phyloP scores from a whole-genome alignment of 30 jellyfish, hydroid and myxozoan species.

The Nemopilema nomurai region DNA sequence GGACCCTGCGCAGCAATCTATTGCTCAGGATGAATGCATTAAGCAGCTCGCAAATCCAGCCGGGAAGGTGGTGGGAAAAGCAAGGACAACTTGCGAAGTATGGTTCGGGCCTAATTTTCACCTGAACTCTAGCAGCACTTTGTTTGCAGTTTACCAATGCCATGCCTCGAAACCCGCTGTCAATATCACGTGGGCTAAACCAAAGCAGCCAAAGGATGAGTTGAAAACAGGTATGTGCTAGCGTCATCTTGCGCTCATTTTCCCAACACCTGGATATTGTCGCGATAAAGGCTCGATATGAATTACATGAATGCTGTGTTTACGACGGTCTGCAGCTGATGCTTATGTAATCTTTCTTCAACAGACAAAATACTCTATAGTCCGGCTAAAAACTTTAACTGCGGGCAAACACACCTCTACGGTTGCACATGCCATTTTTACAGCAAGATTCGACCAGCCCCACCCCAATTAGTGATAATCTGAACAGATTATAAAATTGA shows the following conservation, averaged over 20 bases:
- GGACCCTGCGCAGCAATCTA: not conserved
- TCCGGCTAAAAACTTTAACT: too few species aligned
- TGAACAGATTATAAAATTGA: too few species aligned
- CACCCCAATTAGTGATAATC: too few species aligned
- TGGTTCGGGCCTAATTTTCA: conserved; percentile 6
- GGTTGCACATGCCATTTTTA: too few species aligned
- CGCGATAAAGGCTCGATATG: too few species aligned
- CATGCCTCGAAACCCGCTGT: conserved; percentile 11
- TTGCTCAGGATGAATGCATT: conserved; percentile 21
- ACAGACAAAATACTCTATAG: too few species aligned
- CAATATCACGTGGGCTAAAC: conserved; percentile 3
- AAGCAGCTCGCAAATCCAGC: not conserved
- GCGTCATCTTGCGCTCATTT: not conserved
- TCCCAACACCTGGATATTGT: too few species aligned
- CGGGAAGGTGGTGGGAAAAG: conserved; percentile 7
- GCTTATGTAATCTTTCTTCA: too few species aligned
- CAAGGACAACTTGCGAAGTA: conserved; percentile 9
- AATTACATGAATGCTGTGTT: too few species aligned
- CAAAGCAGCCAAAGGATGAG: conserved; percentile 12
- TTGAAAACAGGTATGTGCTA: not conserved
- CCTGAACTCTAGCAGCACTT: not conserved
- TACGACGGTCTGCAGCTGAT: too few species aligned
- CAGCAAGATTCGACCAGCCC: too few species aligned
- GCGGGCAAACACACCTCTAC: too few species aligned
- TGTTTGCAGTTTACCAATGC: conserved; percentile 23